Percentiles rank a stretch among this genome's conserved stretches.
phyloP scores from a whole-genome alignment of 2,888 invertebrate genomes.

The Melanostoma mellinum region DNA sequence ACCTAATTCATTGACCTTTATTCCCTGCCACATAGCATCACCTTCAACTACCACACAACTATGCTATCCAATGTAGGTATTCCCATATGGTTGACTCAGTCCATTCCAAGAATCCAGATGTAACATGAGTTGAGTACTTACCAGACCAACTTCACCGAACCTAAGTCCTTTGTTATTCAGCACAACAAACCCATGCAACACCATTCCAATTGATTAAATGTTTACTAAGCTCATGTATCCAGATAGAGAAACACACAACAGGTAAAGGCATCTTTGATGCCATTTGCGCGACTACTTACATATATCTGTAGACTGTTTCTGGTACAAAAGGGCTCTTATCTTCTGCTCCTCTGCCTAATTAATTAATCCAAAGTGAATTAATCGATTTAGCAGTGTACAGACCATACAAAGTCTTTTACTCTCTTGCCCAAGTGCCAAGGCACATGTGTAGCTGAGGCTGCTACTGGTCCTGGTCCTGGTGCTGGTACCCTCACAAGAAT shows the following conservation, averaged over 20 bases:
- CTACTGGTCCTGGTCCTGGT: too few relatives aligned
- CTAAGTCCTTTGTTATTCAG: conserved; percentile 23
- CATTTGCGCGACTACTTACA: conserved; percentile 34
- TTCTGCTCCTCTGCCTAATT: conserved; percentile 66
- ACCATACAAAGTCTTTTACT: conserved; percentile 10
- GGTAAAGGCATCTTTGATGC: conserved; percentile 50
- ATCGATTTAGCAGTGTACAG: conserved; percentile 62
- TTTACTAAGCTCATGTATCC: conserved; percentile 43
- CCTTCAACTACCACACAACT: too few relatives aligned
- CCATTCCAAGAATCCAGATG: too few relatives aligned
- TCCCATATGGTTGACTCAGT: too few relatives aligned
- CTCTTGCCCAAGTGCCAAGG: neutral
- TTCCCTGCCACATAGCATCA: too few relatives aligned
- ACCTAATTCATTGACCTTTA: too few relatives aligned
- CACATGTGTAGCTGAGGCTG: too few relatives aligned
- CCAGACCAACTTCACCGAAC: too few relatives aligned
- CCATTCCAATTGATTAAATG: conserved; percentile 59
- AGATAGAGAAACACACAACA: conserved; percentile 30
- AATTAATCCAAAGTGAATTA: conserved; percentile 71
- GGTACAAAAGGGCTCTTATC: conserved; percentile 47
- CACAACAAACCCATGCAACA: conserved; percentile 47
- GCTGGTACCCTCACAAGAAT: neutral
- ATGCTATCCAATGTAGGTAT: too few relatives aligned
- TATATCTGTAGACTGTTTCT: neutral
- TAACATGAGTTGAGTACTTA: too few relatives aligned